Evolutionary conservation across 2,113 vertebrate species (phyloP).

Genomic region (Heterotilapia buettikoferi): DNA sequence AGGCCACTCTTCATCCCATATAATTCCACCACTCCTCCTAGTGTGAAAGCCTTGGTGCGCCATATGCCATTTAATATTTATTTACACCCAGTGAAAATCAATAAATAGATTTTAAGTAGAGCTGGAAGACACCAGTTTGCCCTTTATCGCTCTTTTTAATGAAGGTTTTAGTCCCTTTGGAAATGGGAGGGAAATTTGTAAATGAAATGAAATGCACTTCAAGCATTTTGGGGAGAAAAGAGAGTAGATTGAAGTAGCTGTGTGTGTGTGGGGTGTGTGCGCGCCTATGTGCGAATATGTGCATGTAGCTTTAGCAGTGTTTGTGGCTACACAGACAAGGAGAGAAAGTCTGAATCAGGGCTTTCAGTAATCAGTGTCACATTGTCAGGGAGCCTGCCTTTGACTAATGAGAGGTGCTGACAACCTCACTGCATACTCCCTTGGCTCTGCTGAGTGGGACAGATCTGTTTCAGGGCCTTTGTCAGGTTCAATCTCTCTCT

Average conservation of each 20-base stretch:
- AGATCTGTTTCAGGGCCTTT: constrained; percentile 68
- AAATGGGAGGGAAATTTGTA: constrained; percentile 18
- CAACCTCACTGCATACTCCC: constrained; percentile 68
- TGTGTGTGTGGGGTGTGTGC: not conserved
- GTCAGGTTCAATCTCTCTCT: constrained; percentile 60
- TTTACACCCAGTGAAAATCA: constrained; percentile 43
- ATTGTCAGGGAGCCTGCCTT: constrained; percentile 71
- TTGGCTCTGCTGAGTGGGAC: constrained; percentile 71
- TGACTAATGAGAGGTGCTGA: constrained; percentile 80
- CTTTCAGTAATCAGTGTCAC: constrained; percentile 75
- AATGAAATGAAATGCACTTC: constrained; percentile 53
- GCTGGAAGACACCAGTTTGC: constrained; percentile 32
- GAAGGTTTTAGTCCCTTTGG: constrained; percentile 26
- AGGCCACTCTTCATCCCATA: constrained; percentile 26
- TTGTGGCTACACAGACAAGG: constrained; percentile 54
- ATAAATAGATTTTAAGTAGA: constrained; percentile 60
- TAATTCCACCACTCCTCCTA: constrained; percentile 28
- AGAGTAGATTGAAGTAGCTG: not conserved
- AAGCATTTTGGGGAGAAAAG: constrained; percentile 36
- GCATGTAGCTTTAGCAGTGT: constrained; percentile 47
- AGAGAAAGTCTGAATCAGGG: constrained; percentile 71
- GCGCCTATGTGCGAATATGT: not conserved
- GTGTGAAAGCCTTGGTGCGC: constrained; percentile 29
- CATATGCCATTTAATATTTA: constrained; percentile 54
- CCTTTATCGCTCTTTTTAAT: constrained; percentile 56